phyloP scores from a whole-genome alignment of 1,140 invertebrate genomes.

The Anastrepha obliqua region DNA sequence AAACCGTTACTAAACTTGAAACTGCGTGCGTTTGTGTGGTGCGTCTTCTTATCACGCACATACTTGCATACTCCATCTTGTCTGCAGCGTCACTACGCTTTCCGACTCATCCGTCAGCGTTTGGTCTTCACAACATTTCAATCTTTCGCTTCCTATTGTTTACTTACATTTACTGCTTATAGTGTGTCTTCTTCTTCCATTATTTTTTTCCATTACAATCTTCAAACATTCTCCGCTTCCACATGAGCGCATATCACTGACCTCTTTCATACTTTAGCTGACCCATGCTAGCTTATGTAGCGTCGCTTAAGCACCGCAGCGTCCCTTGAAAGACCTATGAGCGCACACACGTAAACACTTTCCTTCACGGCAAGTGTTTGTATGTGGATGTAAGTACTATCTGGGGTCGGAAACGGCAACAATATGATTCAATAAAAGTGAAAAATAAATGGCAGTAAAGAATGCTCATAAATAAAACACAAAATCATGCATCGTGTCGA shows the following conservation, averaged over 20 bases:
- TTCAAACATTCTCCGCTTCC: neutral
- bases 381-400: neutral
- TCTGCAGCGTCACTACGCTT: neutral
- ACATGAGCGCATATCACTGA: conserved; percentile 57
- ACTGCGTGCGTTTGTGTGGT: neutral
- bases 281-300: conserved; percentile 58
- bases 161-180: neutral
- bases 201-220: neutral
- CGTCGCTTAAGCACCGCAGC: neutral
- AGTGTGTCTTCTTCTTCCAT: neutral
- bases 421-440: conserved; percentile 44
- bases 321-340: neutral
- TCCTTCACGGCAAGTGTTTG: neutral
- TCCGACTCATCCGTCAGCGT: neutral
- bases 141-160: conserved; percentile 23
- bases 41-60: neutral
- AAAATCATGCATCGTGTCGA: conserved; percentile 11
- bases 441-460: conserved; percentile 33
- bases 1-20: neutral
- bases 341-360: neutral
- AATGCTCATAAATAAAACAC: neutral
- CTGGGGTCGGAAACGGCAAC: conserved; percentile 6
- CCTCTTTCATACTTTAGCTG: conserved; percentile 66
- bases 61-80: neutral
- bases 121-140: neutral